These are phyloP conservation scores for Zaprionus ghesquierei DNA, from an alignment of 1,140 invertebrate genomes.

Conservation along the genomic window DNA sequence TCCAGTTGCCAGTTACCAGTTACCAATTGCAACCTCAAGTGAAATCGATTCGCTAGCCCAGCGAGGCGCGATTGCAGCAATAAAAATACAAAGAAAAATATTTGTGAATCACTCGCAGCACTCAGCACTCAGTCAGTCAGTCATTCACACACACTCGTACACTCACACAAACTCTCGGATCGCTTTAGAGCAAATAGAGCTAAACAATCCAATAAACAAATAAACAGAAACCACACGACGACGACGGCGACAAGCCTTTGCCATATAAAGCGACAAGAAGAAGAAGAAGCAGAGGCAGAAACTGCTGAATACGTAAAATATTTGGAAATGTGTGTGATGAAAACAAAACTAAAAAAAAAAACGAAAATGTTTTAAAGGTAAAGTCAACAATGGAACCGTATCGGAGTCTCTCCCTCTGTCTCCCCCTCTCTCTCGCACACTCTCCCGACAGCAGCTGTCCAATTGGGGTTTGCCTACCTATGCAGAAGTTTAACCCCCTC, in stretches of 20 bases:
- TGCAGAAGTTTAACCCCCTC: conserved; percentile 48
- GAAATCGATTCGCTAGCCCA: conserved; percentile 26
- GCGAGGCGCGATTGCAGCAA: conserved; percentile 58
- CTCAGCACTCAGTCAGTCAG: conserved; percentile 6
- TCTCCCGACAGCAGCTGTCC: conserved; percentile 51
- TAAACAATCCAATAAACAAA: conserved; percentile 65
- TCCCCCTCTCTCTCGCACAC: not conserved
- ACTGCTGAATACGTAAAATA: conserved; percentile 74
- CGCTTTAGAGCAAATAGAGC: conserved; percentile 68
- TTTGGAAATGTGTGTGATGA: conserved; percentile 32
- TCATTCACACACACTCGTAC: not conserved
- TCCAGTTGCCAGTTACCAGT: conserved; percentile 30
- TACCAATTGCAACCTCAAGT: conserved; percentile 16
- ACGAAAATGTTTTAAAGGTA: conserved; percentile 67
- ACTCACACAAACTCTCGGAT: not conserved
- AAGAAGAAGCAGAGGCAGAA: conserved; percentile 22
- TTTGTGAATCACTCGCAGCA: conserved; percentile 66
- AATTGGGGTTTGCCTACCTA: conserved; percentile 69
- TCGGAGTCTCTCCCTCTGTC: not conserved
- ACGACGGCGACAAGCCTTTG: conserved; percentile 48
- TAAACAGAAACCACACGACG: conserved; percentile 51
- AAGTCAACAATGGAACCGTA: conserved; percentile 60
- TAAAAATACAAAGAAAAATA: conserved; percentile 60
- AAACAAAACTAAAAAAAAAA: conserved; percentile 36
- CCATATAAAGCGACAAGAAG: conserved; percentile 43